Percentiles rank a stretch among this genome's conserved stretches.
Evolutionary conservation across 2,888 invertebrate genomes (phyloP).

Genomic region (Lasioglossum malachurum): DNA sequence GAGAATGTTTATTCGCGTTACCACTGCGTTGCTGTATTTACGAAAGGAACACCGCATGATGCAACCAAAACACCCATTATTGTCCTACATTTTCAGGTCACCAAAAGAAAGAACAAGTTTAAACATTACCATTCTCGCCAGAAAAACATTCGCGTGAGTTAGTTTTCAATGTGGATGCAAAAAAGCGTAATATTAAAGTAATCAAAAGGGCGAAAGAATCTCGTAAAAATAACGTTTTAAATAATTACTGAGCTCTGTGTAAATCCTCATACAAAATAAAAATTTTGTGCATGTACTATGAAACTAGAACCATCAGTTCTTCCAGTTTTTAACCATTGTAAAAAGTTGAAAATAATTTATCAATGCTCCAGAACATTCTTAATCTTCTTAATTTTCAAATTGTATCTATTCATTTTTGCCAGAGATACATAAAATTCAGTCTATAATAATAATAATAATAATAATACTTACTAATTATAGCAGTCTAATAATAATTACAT

Average conservation of each 20-base stretch:
- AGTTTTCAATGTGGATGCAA: not conserved
- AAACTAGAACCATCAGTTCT: not conserved
- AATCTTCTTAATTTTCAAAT: too few species aligned
- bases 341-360: too few species aligned
- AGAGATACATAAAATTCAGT: not conserved
- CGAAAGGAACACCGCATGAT: not conserved
- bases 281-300: not conserved
- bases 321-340: too few species aligned
- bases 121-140: not conserved
- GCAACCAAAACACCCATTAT: not conserved
- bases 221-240: not conserved
- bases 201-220: not conserved
- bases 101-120: not conserved
- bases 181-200: not conserved
- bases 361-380: not conserved
- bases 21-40: not conserved
- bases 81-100: not conserved
- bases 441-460: not conserved
- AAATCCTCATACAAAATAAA: not conserved
- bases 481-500: too few species aligned
- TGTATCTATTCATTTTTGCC: not conserved
- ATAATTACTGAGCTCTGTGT: too few species aligned
- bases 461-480: too few species aligned
- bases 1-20: not conserved
- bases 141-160: not conserved